Base-by-base conservation (phyloP, 2,797 vertebrate genomes). In the Selene dorsalis region DNA sequence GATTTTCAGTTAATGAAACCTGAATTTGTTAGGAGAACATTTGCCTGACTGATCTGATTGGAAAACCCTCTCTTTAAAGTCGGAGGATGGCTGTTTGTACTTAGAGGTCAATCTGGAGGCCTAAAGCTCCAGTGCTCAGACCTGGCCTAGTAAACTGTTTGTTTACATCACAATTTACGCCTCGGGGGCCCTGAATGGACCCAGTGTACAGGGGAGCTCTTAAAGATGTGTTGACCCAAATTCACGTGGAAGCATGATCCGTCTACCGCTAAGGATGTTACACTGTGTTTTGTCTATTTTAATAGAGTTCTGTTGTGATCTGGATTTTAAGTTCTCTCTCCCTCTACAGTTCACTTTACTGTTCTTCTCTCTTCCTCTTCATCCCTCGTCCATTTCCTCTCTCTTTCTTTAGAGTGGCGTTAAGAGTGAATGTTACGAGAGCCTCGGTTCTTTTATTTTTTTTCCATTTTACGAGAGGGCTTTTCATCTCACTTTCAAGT, bases 131-230 rank as follows among this genome's bases (percentile, higher is more conserved):
- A 59, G 69, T 10, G 5, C 67, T 63, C 75, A 71, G 64, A 83
- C 72, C 66, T 80, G 78, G 66, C 73, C 56, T 70, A 62, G 71
- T 86, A 85, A 85, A 81, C 70, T 78, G 80, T 88, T 92, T 89
- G 86, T 90, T 91, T 88, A 80, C 69, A 64, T 87, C 84, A 86
- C 90, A 91, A 55, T 90, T 90, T 91, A 86, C 86, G 83, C 81
- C 71, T 77, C 14, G 22, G 39, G 39, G 74, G 57, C 26, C 66
- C 39, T 91, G 71, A 92, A 91, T 86, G 74, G 73, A 38, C n/a
- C 20, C 81, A 83, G 67, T 91, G 80, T 88, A 75, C 53, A 50
- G 35, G 35, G 73, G 41, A 45, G 56, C 50, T 71, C 60, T 77
- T 79, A 73, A 76, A 83, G 41, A 86, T 74, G 60, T 52, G 50